phyloP scores from a whole-genome alignment of 2,888 invertebrate genomes.

The Drepana falcataria region DNA sequence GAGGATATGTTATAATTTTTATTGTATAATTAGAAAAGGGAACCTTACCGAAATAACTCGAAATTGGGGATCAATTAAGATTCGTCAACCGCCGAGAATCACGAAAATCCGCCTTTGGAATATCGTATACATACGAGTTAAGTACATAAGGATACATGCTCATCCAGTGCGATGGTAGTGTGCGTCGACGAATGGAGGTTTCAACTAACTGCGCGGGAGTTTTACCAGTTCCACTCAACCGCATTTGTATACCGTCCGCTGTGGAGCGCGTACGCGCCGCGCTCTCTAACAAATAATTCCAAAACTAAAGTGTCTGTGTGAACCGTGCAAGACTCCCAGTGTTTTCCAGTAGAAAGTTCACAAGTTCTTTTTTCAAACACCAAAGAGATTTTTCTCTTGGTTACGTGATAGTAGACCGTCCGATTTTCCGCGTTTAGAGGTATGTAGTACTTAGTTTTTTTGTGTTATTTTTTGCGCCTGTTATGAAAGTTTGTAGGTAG shows the following conservation, averaged over 20 bases:
- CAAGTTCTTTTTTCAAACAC: not conserved
- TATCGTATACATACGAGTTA: conserved; percentile 35
- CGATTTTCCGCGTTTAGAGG: conserved; percentile 20
- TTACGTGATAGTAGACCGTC: conserved; percentile 6
- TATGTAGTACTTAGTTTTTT: conserved; percentile 23
- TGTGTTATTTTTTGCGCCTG: conserved; percentile 20
- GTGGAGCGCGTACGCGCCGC: conserved; percentile 44
- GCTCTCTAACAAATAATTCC: conserved; percentile 20
- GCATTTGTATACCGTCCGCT: conserved; percentile 62
- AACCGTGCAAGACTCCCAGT: conserved; percentile 10
- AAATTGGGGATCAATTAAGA: conserved; percentile 3
- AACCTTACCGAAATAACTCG: no score
- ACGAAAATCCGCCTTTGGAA: conserved; percentile 52
- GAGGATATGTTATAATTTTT: no score
- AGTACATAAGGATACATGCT: conserved; percentile 48
- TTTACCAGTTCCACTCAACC: conserved; percentile 69
- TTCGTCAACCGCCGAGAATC: conserved; percentile 32
- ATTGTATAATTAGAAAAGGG: no score
- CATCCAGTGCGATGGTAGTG: conserved; percentile 37
- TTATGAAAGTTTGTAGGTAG: not conserved
- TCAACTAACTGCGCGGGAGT: conserved; percentile 60
- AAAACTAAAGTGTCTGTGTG: conserved; percentile 28
- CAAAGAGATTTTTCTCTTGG: conserved; percentile 14
- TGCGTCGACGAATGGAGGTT: conserved; percentile 29
- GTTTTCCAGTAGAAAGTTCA: conserved; percentile 2